Percentiles rank a stretch among this genome's conserved stretches.
phyloP scores from a whole-genome alignment of 2,797 vertebrate species.

The Aplochiton taeniatus region DNA sequence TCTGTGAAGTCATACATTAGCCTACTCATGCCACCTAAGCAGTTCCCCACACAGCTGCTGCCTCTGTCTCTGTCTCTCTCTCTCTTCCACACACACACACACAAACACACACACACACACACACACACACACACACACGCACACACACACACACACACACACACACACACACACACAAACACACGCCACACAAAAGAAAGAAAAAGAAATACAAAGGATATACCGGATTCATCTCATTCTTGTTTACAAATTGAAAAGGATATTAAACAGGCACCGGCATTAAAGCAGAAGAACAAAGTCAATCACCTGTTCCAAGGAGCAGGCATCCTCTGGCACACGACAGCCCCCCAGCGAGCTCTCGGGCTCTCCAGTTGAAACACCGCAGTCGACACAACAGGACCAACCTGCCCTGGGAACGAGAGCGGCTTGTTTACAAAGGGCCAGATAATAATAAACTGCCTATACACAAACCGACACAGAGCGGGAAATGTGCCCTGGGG shows the following conservation, averaged over 20 bases:
- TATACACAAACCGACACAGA: no score
- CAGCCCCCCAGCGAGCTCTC: constrained; percentile 5
- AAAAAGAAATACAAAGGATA: no score
- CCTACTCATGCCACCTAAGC: not conserved
- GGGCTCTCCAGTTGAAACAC: not conserved
- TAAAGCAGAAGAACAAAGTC: constrained; percentile 37
- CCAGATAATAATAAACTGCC: not conserved
- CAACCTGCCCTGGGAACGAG: constrained; percentile 10
- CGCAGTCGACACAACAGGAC: not conserved
- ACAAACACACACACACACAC: no score
- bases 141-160: no score
- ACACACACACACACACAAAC: no score
- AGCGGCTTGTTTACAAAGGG: constrained; percentile 1
- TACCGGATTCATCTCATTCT: no score
- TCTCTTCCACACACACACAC: no score
- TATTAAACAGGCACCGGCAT: not conserved
- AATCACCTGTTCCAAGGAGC: constrained; percentile 13
- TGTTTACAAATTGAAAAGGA: not conserved
- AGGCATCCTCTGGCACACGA: constrained; percentile 20
- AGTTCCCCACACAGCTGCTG: no score
- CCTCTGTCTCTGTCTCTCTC: no score
- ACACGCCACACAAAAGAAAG: no score
- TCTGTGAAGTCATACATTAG: constrained; percentile 35
- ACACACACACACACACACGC: no score
- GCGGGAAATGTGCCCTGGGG: no score